These are phyloP conservation scores for Lutraria lutraria DNA, from an alignment of 2,888 invertebrate species.

Conservation along the genomic window DNA sequence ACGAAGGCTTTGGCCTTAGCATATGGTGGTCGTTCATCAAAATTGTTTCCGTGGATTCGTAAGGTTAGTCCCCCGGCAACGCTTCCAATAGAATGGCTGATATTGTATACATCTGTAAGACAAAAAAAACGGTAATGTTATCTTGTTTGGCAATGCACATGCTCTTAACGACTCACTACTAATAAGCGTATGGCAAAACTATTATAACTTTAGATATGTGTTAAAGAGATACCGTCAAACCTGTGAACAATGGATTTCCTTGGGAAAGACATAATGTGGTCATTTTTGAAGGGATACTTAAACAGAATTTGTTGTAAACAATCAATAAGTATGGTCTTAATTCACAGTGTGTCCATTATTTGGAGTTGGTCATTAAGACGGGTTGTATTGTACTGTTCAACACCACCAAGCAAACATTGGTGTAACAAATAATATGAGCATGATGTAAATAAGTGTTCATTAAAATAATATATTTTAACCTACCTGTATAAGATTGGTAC, in stretches of 20 bases:
- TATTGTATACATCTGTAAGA: slow-evolving; percentile 66
- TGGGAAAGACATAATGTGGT: too few species aligned
- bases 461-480: background rate
- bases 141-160: background rate
- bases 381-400: too few species aligned
- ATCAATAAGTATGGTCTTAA: too few species aligned
- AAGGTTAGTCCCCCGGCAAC: slow-evolving; percentile 75
- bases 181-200: background rate
- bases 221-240: background rate
- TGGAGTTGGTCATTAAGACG: too few species aligned
- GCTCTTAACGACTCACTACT: background rate
- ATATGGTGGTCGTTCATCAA: slow-evolving; percentile 75
- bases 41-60: slow-evolving; percentile 77
- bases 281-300: too few species aligned
- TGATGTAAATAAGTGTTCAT: background rate
- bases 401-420: too few species aligned
- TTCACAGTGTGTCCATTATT: too few species aligned
- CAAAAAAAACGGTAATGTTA: slow-evolving; percentile 18
- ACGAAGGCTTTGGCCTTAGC: slow-evolving; percentile 59
- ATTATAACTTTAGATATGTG: background rate
- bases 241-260: too few species aligned
- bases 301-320: too few species aligned
- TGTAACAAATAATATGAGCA: too few species aligned
- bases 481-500: slow-evolving; percentile 66
- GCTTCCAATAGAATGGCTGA: slow-evolving; percentile 75